Evolutionary conservation across 2,797 vertebrate species (phyloP), one percentile per base, ranked within the genome.

Genomic region (Typhlichthys subterraneus): DNA sequence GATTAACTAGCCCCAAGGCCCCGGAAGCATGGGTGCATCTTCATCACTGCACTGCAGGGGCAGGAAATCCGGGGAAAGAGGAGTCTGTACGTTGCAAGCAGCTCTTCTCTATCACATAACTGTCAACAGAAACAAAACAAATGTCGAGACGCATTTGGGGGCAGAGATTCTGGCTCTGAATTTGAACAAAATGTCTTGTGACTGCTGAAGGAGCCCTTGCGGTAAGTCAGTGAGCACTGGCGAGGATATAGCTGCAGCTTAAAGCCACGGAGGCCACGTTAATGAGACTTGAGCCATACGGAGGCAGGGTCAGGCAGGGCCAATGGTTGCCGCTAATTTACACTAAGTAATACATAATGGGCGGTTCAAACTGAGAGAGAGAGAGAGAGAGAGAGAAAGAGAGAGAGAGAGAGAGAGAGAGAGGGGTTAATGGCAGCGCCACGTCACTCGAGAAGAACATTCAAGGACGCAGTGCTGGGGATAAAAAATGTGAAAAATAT

Each of bases 1-100:
- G 87, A 90, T 91, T 88, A 89, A 90, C 85, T 86, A 84, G 76
- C 65, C 19, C 59, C 13, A 67, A 74, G 67, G 63, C 80, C 79
- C 73, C n/a, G 77, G 82, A 83, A 66, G 76, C 72, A 72, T 77
- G 55, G 47, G 65, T 76, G 74, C 73, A 75, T 77, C 70, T 79
- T 76, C 80, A 77, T 84, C 80, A 70, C 73, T 80, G 64, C 45
- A 59, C 58, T 49, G 68, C 33, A 68, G 29, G 50, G 66, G 61
- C n/a, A 9, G 67, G 55, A 48, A 53, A 61, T 63, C 46, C 69
- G 17, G 10, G 38, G 67, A 64, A 67, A 67, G 50, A 19, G 19
- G 54, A 54, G 61, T 64, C 61, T 51, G 13, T 51, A 64, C 59
- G 51, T 45, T 62, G 58, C 31, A 49, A 63, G 56, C 58, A 53